Conservation (phyloP, 1,140 invertebrate species). For the Macrobrachium nipponense region DNA sequence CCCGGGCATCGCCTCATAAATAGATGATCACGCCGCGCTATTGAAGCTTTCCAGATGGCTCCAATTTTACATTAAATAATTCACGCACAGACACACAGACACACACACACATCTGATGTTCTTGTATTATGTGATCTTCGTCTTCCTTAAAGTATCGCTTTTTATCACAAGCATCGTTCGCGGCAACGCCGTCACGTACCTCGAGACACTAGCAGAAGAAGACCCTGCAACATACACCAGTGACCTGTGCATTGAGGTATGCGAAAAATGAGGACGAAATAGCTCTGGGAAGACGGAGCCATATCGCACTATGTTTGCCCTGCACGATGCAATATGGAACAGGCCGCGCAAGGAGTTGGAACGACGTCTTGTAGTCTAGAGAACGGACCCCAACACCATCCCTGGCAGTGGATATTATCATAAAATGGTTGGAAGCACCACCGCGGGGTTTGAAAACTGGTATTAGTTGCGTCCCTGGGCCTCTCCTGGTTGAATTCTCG, state of each 20-base stretch:
- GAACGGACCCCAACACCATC: background rate
- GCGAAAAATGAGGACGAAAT: no score
- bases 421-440: slow-evolving; percentile 55
- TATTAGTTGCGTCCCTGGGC: slow-evolving; percentile 42
- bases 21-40: slow-evolving; percentile 36
- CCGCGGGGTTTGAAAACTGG: slow-evolving; percentile 55
- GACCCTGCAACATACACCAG: no score
- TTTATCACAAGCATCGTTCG: no score
- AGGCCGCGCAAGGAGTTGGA: background rate
- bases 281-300: background rate
- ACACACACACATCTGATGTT: background rate
- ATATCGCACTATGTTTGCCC: background rate
- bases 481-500: slow-evolving; percentile 43
- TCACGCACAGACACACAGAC: background rate
- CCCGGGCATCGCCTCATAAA: slow-evolving; percentile 26
- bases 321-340: slow-evolving; percentile 49
- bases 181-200: no score
- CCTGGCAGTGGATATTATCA: slow-evolving; percentile 50
- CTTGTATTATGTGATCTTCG: background rate
- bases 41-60: slow-evolving; percentile 51
- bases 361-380: background rate
- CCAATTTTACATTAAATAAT: slow-evolving; percentile 40
- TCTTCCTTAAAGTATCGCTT: background rate
- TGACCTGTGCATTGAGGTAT: no score
- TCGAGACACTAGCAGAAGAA: no score